Evolutionary conservation across 1,140 invertebrate genomes (phyloP).

Genomic region (Cataglyphis hispanica): DNA sequence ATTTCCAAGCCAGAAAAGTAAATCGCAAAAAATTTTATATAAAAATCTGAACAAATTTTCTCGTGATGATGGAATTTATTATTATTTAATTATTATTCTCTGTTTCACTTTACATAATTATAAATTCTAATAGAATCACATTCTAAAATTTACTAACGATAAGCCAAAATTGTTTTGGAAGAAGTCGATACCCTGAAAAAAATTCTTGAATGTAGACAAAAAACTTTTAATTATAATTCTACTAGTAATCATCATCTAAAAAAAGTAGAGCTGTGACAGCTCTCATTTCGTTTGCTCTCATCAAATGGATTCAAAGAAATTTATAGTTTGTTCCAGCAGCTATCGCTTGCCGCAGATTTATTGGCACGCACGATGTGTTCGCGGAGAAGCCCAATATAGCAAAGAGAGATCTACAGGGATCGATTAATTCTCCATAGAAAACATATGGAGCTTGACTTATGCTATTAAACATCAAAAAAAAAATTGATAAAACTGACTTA

Average conservation of each 20-base stretch:
- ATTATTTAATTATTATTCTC: not conserved
- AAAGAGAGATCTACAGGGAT: slow-evolving; percentile 45
- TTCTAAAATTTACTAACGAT: not conserved
- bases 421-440: slow-evolving; percentile 62
- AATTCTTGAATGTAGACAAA: not conserved
- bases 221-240: not conserved
- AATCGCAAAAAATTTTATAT: not conserved
- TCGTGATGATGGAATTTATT: not conserved
- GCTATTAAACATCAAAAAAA: not conserved
- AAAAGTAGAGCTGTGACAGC: slow-evolving; percentile 29
- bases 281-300: slow-evolving; percentile 48
- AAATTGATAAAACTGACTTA: not conserved
- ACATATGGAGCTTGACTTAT: slow-evolving; percentile 1
- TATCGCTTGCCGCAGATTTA: slow-evolving; percentile 70
- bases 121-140: not conserved
- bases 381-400: slow-evolving; percentile 62
- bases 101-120: not conserved
- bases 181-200: not conserved
- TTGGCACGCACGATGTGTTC: slow-evolving; percentile 69
- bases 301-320: slow-evolving; percentile 67
- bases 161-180: not conserved
- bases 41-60: not conserved
- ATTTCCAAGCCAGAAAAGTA: not conserved
- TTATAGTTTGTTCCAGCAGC: slow-evolving; percentile 71
- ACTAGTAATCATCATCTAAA: not conserved